Percentiles rank a stretch among this genome's conserved stretches.
These are phyloP conservation scores for Laticauda laticaudata DNA, from an alignment of 2,113 vertebrate species.

Conservation along the genomic window DNA sequence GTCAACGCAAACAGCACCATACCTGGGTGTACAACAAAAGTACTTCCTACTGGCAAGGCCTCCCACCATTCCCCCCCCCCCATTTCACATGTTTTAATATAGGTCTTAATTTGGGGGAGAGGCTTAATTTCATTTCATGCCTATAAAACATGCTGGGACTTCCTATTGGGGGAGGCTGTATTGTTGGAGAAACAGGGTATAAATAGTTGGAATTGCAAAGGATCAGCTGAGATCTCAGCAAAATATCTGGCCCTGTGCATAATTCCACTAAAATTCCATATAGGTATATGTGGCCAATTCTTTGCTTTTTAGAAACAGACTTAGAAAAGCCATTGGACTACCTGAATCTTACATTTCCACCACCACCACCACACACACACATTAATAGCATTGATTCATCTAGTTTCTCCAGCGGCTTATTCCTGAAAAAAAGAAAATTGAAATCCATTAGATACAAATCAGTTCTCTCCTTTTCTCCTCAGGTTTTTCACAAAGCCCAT, in stretches of 20 bases:
- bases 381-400: not conserved
- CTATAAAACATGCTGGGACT: no score
- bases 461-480: not conserved
- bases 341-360: not conserved
- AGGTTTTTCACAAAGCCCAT: not conserved
- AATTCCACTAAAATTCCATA: not conserved
- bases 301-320: not conserved
- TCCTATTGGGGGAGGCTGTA: no score
- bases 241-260: not conserved
- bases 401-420: not conserved
- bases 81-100: no score
- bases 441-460: conserved; percentile 11
- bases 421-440: not conserved
- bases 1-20: no score
- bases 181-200: no score
- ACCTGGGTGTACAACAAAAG: no score
- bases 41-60: no score
- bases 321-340: not conserved
- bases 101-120: no score
- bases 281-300: not conserved
- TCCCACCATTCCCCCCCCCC: no score
- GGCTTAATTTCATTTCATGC: no score
- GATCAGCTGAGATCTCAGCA: not conserved
- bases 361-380: not conserved
- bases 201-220: not conserved